Evolutionary conservation across 2,113 vertebrate genomes (phyloP), one percentile per base, ranked within the genome.

Genomic region (Pycnonotus jocosus): DNA sequence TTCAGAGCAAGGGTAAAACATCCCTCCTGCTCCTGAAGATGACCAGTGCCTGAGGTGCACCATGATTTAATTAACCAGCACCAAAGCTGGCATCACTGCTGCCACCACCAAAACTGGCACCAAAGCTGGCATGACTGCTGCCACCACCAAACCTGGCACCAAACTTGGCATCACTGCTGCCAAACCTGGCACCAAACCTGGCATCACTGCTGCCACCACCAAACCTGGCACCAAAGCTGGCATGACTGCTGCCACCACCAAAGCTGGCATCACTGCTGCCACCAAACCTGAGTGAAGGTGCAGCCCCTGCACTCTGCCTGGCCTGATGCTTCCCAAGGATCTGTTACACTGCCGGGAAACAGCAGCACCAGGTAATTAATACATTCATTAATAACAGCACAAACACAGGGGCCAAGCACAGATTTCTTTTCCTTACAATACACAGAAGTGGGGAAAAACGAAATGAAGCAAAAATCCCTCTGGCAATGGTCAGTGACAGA

Each of bases 331-430:
- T 23, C 54, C 17, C 35, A 33, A 35, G 37, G 15, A 2, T 1
- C 44, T 60, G 33, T 12, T 15, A 0, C 1, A 2, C 35, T 16
- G 25, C 45, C 42, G 62, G 60, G 37, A 45, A 80, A 19, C 0
- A 1, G 47, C 45, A 53, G 30, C 76, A 42, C 38, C 16, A 1
- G 1, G 2, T 6, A 7, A 56, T 1, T 15, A 51, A n/a, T 1
- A 31, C 56, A 42, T 38, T 38, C 38, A 56, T 1, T 15, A 51
- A n/a, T 1, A 31, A 5, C 56, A 47, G 10, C 1, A 6, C 51
- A 28, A n/a, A 35, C 9, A n/a, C 2, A 19, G 56, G 50, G 15
- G 33, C 25, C 2, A 8, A 14, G 44, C 44, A 74, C 20, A 30
- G 0, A 18, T n/a, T 16, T 17, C 16, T 12, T 21, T 10, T 44